Evolutionary conservation across 2,888 invertebrate genomes (phyloP), one percentile per base, ranked within the genome.

Genomic region (Yponomeuta cagnagella): DNA sequence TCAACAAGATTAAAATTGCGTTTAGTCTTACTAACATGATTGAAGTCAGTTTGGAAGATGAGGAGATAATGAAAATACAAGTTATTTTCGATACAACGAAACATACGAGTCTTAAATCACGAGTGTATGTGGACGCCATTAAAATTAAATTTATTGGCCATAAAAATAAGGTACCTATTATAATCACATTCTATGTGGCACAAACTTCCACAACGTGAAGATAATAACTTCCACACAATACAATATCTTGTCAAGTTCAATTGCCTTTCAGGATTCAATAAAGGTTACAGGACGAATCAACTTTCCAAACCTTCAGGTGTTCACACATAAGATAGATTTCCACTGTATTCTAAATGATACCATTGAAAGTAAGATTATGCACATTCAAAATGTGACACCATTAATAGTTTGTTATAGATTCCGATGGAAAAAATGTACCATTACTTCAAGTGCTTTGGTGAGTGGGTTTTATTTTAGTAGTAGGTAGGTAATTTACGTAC

Each of bases 231-330:
- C 37, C 4, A 37, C 37, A 37, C 37, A 37, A 37, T 6, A 8
- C 43, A 43, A 8, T 8, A 0, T 43, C 43, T 43, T 43, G 43
- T 43, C 43, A 43, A 3, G 6, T 5, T 43, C 9, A 43, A 5
- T 43, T 43, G 6, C 48, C 0, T 68, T 90, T 72, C 78, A 96
- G 96, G 95, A 95, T 77, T 89, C 88, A 72, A 89, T 96, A 69
- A 92, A 92, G 74, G 80, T 96, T 66, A 85, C 84, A 68, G 96
- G 95, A 52, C 93, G 93, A 81, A 93, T 96, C 1, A 94, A 95
- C 83, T 96, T 94, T 79, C 96, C 96, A 0, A 95, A 95, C 77
- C 80, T 96, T 69, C 87, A 88, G 64, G 85, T 95, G 71, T 80
- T 90, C 73, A 92, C 94, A 65, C 88, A 88, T 15, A 82, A 84